Evolutionary conservation across 2,888 invertebrate species (phyloP), one percentile per base, ranked within the genome.

Genomic region (Zelleria hepariella): DNA sequence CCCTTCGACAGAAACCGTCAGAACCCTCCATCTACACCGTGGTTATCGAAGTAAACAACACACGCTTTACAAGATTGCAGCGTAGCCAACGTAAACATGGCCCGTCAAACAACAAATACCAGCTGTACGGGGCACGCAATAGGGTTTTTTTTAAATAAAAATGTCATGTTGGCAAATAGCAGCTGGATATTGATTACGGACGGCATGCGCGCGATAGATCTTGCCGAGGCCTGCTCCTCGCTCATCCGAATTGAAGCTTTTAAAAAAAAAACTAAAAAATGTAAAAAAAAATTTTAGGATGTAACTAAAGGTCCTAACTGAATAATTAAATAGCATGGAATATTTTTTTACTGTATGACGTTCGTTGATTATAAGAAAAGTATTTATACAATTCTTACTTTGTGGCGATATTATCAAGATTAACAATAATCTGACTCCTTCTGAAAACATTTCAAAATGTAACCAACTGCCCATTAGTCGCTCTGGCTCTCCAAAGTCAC

Each of bases 91-190:
- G 15, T 5, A 10, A 10, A 42, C 10, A 32, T 32, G 32, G 32
- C 32, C 32, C 32, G 32, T 42, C 15, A 42, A 15, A 42, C 15
- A 42, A 1, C 10, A 15, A 10, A 42, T 2, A 10, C 15, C 32
- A 42, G 15, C 32, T 42, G 32, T 15, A 6, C 3, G 32, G 10
- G 15, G 32, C 10, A 5, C 32, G 15, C 15, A 42, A 2, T 42
- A 32, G 32, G 15, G 32, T 42, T 42, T 47, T 80, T 82, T 81
- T 84, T 83, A 81, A 82, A 84, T 85, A 84, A 82, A 84, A 82
- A 79, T 78, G 80, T 82, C 83, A 80, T 81, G 82, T 82, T 75
- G 75, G 77, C 79, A 81, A 82, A 84, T 82, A 82, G 74, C 77
- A 74, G 69, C 66, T 69, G 70, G 75, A 78, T 84, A 85, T 86